Conservation (phyloP, 2,888 invertebrate species). For the Archips crataeganus region DNA sequence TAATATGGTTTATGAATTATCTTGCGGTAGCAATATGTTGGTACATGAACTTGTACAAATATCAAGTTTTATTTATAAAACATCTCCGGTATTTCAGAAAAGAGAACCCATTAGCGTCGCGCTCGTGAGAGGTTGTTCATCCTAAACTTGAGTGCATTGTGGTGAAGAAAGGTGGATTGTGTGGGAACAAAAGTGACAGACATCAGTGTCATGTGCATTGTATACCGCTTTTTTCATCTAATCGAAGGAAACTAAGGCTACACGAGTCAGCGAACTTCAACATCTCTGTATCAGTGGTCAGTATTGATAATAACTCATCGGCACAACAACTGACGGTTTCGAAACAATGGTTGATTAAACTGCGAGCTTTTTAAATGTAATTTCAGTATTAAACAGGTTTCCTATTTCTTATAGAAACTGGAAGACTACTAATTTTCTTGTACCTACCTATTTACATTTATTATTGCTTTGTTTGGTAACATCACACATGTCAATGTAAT, state of each 20-base stretch:
- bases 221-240: not conserved
- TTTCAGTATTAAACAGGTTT: too few species aligned
- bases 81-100: not conserved
- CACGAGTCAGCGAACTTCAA: not conserved
- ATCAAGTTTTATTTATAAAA: not conserved
- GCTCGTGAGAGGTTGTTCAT: constrained; percentile 16
- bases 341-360: too few species aligned
- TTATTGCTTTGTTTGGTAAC: too few species aligned
- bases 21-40: not conserved
- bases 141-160: constrained; percentile 9
- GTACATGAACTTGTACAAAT: not conserved
- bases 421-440: too few species aligned
- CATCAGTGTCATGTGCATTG: constrained; percentile 9
- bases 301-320: not conserved
- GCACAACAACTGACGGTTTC: too few species aligned
- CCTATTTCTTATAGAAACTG: too few species aligned
- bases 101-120: constrained; percentile 19
- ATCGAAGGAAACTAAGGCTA: not conserved
- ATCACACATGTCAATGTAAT: too few species aligned
- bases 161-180: constrained; percentile 5
- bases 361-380: too few species aligned
- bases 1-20: not conserved
- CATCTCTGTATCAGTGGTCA: not conserved
- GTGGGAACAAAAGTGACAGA: not conserved
- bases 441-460: too few species aligned